Percentiles rank a stretch among this genome's conserved stretches.
Evolutionary conservation across 2,888 invertebrate genomes (phyloP).

Genomic region (Tipula vernalis): DNA sequence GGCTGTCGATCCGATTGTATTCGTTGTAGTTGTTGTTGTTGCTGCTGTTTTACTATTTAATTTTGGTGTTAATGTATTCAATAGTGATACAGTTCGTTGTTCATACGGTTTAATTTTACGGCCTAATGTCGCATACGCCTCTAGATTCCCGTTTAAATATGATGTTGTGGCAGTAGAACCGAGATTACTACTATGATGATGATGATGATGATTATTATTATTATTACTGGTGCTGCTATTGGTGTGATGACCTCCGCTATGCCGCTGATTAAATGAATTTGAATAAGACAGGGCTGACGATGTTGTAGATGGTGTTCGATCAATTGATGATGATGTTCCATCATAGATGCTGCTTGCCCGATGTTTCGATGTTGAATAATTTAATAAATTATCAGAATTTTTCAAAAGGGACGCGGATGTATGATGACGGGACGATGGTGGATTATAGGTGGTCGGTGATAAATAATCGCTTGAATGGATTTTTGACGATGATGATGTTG

Average conservation of each 20-base stretch:
- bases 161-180: neutral
- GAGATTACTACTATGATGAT: neutral
- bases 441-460: neutral
- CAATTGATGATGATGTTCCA: constrained; percentile 12
- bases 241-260: neutral
- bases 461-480: neutral
- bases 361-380: constrained; percentile 19
- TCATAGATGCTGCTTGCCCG: constrained; percentile 16
- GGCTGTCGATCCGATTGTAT: neutral
- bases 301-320: neutral
- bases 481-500: neutral
- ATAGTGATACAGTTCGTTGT: constrained; percentile 31
- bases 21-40: neutral
- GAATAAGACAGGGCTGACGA: neutral
- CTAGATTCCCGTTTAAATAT: neutral
- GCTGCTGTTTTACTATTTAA: constrained; percentile 6
- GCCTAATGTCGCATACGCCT: constrained; percentile 31
- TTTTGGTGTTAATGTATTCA: constrained; percentile 23
- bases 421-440: neutral
- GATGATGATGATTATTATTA: neutral
- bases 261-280: neutral
- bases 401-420: neutral
- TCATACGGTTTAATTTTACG: constrained; percentile 31
- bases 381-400: neutral
- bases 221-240: neutral